Evolutionary conservation across 1,140 invertebrate genomes (phyloP).

Genomic region (Drosophila bifasciata): DNA sequence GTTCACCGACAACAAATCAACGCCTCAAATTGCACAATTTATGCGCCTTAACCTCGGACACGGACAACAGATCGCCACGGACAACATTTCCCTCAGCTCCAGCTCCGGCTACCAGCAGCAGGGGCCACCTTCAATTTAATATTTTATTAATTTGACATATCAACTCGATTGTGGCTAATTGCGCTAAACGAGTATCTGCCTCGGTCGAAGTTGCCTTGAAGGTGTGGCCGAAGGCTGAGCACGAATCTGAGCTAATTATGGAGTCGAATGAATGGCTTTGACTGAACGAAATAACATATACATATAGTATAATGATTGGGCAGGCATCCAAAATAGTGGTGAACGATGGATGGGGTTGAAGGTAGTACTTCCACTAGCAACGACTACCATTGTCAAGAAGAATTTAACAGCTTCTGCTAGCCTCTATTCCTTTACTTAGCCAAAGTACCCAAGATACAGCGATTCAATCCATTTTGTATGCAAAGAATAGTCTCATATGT

Average conservation of each 20-base stretch:
- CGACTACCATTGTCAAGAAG: too few species aligned
- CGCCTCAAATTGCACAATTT: constrained; percentile 74
- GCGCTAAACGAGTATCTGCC: constrained; percentile 68
- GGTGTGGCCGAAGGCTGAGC: constrained; percentile 39
- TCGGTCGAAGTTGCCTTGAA: constrained; percentile 52
- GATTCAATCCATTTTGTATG: too few species aligned
- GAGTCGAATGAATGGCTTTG: background rate
- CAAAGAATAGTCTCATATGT: too few species aligned
- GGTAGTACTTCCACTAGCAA: too few species aligned
- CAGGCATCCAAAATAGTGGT: background rate
- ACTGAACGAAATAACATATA: constrained; percentile 9
- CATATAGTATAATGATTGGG: constrained; percentile 6
- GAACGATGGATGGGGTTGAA: constrained; percentile 9
- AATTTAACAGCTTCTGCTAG: too few species aligned
- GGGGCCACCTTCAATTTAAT: constrained; percentile 69
- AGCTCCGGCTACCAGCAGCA: constrained; percentile 6
- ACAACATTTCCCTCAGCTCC: too few species aligned
- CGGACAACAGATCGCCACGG: constrained; percentile 7
- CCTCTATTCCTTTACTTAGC: too few species aligned
- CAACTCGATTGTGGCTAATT: constrained; percentile 83
- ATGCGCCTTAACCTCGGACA: constrained; percentile 60
- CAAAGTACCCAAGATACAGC: too few species aligned
- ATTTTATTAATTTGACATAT: constrained; percentile 81
- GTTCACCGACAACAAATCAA: constrained; percentile 65
- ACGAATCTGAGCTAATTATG: constrained; percentile 52